Percentiles rank a stretch among this genome's conserved stretches.
These are phyloP conservation scores for Prionace glauca DNA, from an alignment of 2,797 vertebrate species.

Conservation along the genomic window DNA sequence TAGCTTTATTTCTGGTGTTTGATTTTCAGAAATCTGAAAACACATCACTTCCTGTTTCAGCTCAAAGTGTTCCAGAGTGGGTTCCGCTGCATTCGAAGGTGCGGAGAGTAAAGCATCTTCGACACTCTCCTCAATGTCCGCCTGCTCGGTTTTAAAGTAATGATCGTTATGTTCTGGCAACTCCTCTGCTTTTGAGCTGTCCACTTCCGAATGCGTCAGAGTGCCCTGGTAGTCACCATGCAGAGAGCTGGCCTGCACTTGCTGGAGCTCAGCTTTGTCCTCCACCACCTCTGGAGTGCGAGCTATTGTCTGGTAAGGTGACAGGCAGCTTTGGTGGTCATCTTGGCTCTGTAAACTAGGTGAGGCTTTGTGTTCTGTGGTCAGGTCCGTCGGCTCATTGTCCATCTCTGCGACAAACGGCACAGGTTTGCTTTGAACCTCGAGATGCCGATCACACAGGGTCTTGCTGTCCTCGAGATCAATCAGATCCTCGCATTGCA, in stretches of 20 bases:
- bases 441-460: conserved; percentile 52
- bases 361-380: conserved; percentile 40
- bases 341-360: conserved; percentile 48
- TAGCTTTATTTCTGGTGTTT: conserved; percentile 49
- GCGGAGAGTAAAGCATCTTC: conserved; percentile 18
- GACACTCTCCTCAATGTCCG: neutral
- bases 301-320: conserved; percentile 54
- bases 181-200: conserved; percentile 1
- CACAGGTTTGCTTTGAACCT: conserved; percentile 45
- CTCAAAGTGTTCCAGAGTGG: conserved; percentile 37
- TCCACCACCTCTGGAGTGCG: conserved; percentile 53
- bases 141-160: conserved; percentile 1
- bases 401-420: neutral
- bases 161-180: neutral
- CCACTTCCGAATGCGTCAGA: conserved; percentile 40
- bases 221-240: conserved; percentile 48
- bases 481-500: conserved; percentile 69
- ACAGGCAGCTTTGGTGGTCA: conserved; percentile 52
- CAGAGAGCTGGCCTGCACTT: conserved; percentile 49
- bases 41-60: conserved; percentile 46
- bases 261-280: conserved; percentile 49
- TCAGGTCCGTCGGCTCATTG: conserved; percentile 38
- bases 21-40: conserved; percentile 47
- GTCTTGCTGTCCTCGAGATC: conserved; percentile 57
- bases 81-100: conserved; percentile 38